Conservation (phyloP, 2,888 invertebrate species). For the Caenorhabditis becei region DNA sequence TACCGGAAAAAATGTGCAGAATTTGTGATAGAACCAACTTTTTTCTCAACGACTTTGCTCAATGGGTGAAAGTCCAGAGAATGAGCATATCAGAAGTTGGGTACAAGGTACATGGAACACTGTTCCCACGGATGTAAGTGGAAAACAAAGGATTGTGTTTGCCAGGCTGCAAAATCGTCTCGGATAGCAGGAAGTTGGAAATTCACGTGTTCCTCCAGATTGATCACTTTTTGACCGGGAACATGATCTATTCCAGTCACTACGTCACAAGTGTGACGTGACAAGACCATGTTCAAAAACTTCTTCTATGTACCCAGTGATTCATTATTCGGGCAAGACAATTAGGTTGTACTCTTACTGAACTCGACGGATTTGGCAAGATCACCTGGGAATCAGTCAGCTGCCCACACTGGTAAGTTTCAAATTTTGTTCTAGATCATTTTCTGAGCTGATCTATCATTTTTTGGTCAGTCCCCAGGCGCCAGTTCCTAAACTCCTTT, state of each 20-base stretch:
- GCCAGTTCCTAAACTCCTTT: neutral
- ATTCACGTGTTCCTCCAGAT: too few relatives aligned
- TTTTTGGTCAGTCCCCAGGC: neutral
- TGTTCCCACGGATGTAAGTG: neutral
- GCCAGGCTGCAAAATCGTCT: too few relatives aligned
- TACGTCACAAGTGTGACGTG: neutral
- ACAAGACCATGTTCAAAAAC: conserved; percentile 1
- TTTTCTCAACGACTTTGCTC: neutral
- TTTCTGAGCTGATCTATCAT: neutral
- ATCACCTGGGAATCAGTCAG: neutral
- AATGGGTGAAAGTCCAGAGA: neutral
- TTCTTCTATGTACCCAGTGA: neutral
- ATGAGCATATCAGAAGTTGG: neutral
- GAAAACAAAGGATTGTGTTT: too few relatives aligned
- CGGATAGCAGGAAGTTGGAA: too few relatives aligned
- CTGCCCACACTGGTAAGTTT: too few relatives aligned
- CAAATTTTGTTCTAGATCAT: neutral
- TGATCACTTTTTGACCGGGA: too few relatives aligned
- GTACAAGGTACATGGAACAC: neutral
- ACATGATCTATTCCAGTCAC: too few relatives aligned
- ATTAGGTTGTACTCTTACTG: neutral
- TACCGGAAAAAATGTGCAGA: conserved; percentile 24
- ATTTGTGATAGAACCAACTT: neutral
- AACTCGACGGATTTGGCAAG: neutral
- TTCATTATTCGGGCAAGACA: conserved; percentile 1